Evolutionary conservation across 2,797 vertebrate genomes (phyloP).

Genomic region (Clarias laeviceps): DNA sequence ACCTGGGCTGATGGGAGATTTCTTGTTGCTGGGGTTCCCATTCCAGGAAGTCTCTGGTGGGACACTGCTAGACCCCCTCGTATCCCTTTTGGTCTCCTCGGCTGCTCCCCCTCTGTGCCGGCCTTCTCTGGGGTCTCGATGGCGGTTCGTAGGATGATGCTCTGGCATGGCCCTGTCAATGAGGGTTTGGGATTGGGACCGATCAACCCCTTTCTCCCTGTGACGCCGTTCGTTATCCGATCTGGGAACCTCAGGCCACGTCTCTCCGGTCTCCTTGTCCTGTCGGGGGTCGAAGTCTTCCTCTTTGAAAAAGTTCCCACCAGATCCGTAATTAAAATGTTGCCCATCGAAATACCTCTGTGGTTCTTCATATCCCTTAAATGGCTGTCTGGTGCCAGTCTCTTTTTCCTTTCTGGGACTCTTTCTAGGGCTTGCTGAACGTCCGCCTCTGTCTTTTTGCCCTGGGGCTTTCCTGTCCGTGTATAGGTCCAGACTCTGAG

Average conservation of each 20-base stretch:
- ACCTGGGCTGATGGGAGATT: conserved; percentile 85
- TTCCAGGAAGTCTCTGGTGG: conserved; percentile 69
- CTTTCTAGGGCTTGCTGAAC: conserved; percentile 80
- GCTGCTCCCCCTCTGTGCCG: conserved; percentile 54
- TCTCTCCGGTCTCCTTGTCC: conserved; percentile 66
- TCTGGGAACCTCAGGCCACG: conserved; percentile 57
- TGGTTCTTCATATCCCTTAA: conserved; percentile 61
- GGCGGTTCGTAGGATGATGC: conserved; percentile 51
- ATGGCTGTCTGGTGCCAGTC: conserved; percentile 32
- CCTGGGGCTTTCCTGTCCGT: conserved; percentile 44
- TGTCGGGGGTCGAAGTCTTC: conserved; percentile 61
- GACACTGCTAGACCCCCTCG: conserved; percentile 72
- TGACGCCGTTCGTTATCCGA: conserved; percentile 61
- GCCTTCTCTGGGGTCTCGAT: conserved; percentile 61
- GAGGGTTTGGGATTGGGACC: conserved; percentile 56
- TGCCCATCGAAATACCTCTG: conserved; percentile 63
- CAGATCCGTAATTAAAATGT: conserved; percentile 41
- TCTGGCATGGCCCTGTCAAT: conserved; percentile 66
- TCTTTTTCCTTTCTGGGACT: conserved; percentile 67
- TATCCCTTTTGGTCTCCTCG: conserved; percentile 63
- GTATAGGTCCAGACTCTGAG: conserved; percentile 25
- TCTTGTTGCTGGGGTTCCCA: conserved; percentile 71
- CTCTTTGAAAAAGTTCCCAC: conserved; percentile 65
- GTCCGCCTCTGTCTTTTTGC: conserved; percentile 66
- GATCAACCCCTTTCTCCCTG: conserved; percentile 68